Percentiles rank a stretch among this genome's conserved stretches.
phyloP scores from a whole-genome alignment of 2,888 invertebrate species.

The Seira sanloemensis region DNA sequence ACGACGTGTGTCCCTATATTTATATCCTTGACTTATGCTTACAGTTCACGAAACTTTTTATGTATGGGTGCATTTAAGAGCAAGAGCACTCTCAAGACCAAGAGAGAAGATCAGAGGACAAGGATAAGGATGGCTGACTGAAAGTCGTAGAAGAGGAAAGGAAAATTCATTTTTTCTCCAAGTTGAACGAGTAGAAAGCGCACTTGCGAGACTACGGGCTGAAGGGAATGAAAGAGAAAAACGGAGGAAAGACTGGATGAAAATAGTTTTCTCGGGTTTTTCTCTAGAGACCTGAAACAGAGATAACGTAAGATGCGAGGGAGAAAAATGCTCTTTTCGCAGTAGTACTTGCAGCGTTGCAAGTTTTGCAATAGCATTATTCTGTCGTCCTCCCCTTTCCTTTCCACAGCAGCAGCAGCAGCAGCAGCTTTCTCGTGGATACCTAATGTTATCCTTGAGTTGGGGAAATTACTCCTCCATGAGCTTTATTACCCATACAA shows the following conservation, averaged over 20 bases:
- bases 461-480: neutral
- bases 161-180: neutral
- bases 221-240: slow-evolving; percentile 19
- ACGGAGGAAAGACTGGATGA: slow-evolving; percentile 13
- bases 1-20: too few species aligned
- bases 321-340: slow-evolving; percentile 30
- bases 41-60: slow-evolving; percentile 12
- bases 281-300: slow-evolving; percentile 29
- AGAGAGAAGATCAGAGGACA: slow-evolving; percentile 33
- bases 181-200: neutral
- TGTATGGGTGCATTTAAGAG: slow-evolving; percentile 12
- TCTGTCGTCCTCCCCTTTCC: neutral
- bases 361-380: slow-evolving; percentile 50
- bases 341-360: slow-evolving; percentile 55
- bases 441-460: slow-evolving; percentile 1
- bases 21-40: too few species aligned
- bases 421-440: neutral
- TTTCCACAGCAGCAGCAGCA: neutral
- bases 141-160: slow-evolving; percentile 29
- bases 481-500: neutral
- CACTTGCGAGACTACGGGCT: neutral
- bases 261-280: neutral
- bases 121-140: slow-evolving; percentile 34
- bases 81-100: neutral
- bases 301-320: neutral